A percentile compares a stretch with the other conserved stretches of the same genome.
These are phyloP conservation scores for Haliaeetus leucogaster DNA, from an alignment of 2,113 vertebrate genomes.

Conservation along the genomic window DNA sequence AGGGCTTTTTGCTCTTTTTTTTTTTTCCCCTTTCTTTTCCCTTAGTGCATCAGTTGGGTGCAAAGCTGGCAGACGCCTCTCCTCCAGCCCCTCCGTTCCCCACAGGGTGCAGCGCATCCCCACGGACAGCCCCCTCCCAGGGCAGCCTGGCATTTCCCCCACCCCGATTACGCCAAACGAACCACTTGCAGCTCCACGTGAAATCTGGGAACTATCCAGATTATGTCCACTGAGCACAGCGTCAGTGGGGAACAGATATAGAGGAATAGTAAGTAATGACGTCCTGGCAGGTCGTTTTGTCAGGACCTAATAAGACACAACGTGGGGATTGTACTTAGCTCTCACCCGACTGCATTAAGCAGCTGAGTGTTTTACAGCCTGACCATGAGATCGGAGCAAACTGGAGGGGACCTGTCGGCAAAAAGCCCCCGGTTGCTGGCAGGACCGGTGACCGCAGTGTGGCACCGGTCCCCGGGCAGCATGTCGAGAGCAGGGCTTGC, in stretches of 20 bases:
- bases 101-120: not conserved
- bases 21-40: not conserved
- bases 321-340: not conserved
- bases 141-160: not conserved
- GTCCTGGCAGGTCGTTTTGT: not conserved
- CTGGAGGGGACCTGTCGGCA: not conserved
- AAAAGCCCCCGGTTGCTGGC: not conserved
- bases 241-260: not conserved
- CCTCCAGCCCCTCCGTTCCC: not conserved
- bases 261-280: not conserved
- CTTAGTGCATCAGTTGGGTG: not conserved
- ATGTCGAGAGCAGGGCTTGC: not conserved
- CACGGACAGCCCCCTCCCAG: not conserved
- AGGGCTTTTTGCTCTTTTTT: not conserved
- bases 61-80: not conserved
- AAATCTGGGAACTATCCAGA: not conserved
- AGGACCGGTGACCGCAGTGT: fast-evolving
- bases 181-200: not conserved
- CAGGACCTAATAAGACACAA: not conserved
- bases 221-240: not conserved
- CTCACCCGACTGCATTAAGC: not conserved
- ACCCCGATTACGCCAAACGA: fast-evolving
- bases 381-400: not conserved
- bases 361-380: not conserved
- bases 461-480: not conserved